Base-by-base conservation (phyloP, 2,888 invertebrate genomes). In the Oligia latruncula region DNA sequence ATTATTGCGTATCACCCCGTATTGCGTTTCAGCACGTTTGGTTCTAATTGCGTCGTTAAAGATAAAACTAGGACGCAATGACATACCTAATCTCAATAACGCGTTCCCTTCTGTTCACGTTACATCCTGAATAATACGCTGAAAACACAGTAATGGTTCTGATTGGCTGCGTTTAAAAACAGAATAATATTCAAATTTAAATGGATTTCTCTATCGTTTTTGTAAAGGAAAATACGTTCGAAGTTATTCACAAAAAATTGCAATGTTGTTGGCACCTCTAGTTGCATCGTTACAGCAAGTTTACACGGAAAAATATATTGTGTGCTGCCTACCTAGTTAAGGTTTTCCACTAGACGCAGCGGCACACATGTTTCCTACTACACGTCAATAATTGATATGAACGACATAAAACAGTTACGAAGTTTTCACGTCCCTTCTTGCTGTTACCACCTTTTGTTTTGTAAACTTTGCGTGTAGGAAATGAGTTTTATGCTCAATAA, bases 401-500 rank as follows among this genome's bases (percentile, higher is more conserved):
- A 81, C 85, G 75, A 88, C 85, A 87, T 82, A 84, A 88, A 87
- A 89, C 87, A 86, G 86, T 85, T 84, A 77, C 76, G 62, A 84
- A 89, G 84, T 87, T 85, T 82, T 83, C 79, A 85, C 74, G 72
- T 88, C 75, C 71, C 67, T 76, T 80, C 79, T 82, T 73, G 79
- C 67, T 83, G 81, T 90, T 88, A 77, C 83, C 84, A 84, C 78
- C 81, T 88, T 82, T 87, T 89, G 89, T 90, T 90, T 90, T 85
- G 80, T 87, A 87, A 88, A 86, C 86, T 87, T 88, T 83, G 85
- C 79, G 80, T 83, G 85, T 78, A 78, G 64, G 77, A 83, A 90
- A 87, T 88, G 81, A 80, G 76, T 79, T 81, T 81, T 78, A 83
- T 72, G 80, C 70, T 83, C 74, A 71, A 79, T 83, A 87, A 85